Evolutionary conservation across 2,113 vertebrate species (phyloP).

Genomic region (Prionailurus bengalensis): DNA sequence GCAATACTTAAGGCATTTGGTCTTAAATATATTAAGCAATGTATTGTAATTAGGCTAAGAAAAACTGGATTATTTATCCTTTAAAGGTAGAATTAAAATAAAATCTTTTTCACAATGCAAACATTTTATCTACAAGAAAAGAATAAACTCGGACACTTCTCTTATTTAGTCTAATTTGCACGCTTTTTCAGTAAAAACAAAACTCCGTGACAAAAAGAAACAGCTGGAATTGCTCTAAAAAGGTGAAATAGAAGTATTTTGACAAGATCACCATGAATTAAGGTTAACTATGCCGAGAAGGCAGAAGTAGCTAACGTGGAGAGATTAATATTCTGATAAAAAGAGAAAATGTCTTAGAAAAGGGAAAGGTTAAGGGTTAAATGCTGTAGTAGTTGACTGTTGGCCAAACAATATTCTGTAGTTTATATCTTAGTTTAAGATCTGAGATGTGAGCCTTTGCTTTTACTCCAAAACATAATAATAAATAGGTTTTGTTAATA

Average conservation of each 20-base stretch:
- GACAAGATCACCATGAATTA: conserved; percentile 53
- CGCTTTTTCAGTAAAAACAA: neutral
- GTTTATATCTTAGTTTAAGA: conserved; percentile 60
- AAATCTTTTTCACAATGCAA: neutral
- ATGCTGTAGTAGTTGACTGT: conserved; percentile 17
- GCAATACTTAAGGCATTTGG: neutral
- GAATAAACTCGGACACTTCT: neutral
- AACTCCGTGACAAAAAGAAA: neutral
- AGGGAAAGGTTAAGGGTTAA: conserved; percentile 62
- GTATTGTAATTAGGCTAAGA: neutral
- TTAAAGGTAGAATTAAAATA: neutral
- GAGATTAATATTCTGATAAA: conserved; percentile 65
- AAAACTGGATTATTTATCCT: neutral
- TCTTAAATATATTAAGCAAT: neutral
- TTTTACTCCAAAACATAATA: conserved; percentile 23
- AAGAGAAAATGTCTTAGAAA: conserved; percentile 46
- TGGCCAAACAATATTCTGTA: conserved; percentile 34
- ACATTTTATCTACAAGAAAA: neutral
- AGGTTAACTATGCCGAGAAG: conserved; percentile 34
- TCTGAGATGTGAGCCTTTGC: conserved; percentile 6
- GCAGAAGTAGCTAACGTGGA: conserved; percentile 30
- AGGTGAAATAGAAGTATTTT: conserved; percentile 71
- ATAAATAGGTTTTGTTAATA: neutral
- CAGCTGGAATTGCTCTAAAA: conserved; percentile 62
- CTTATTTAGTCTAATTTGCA: neutral